Evolutionary conservation across 2,113 vertebrate genomes (phyloP), one percentile per base, ranked within the genome.

Genomic region (Oryzias celebensis): DNA sequence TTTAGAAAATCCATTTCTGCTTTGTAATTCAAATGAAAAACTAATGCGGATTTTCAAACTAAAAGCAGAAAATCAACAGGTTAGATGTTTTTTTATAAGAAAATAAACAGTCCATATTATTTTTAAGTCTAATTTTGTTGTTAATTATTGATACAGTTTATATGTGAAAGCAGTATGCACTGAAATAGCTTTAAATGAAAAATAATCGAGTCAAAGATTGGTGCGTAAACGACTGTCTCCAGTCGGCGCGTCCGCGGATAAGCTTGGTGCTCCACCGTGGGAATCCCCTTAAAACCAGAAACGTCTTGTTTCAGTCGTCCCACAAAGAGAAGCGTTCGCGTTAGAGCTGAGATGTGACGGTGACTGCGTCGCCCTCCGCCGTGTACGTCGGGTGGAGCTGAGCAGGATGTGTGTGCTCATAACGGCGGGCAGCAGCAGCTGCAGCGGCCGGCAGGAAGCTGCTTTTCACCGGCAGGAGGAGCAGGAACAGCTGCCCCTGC

Each of bases 391-490:
- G 46, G 36, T n/a, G 44, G n/a, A 79, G 58, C 26, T 54, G 56
- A 44, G 63, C 50, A 1, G 66, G 15, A 22, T 3, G 15, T 18
- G n/a, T 5, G 46, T 54, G 71, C 54, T 57, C 24, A 60, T 4
- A 36, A 22, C 22, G 36, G 77, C 83, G 80, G 83, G 36, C 65
- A 10, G 56, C 53, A 8, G 76, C 4, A 8, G 71, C 65, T 20
- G 59, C 77, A n/a, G 70, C 72, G 62, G 79, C 80, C 80, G 69
- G 50, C 62, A 45, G 68, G 44, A 72, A 58, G 85, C 86, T 90
- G 88, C 88, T 90, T 80, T 90, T 90, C 86, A 83, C 88, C 78
- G 74, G 76, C 68, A 24, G 31, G 54, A 53, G 4, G n/a, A 54
- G 54, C 72, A 81, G 73, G 77, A 86, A 84, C 81, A 85, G 71